Evolutionary conservation across 2,797 vertebrate species (phyloP), one percentile per base, ranked within the genome.

Genomic region (Mormyrops boulengeri): DNA sequence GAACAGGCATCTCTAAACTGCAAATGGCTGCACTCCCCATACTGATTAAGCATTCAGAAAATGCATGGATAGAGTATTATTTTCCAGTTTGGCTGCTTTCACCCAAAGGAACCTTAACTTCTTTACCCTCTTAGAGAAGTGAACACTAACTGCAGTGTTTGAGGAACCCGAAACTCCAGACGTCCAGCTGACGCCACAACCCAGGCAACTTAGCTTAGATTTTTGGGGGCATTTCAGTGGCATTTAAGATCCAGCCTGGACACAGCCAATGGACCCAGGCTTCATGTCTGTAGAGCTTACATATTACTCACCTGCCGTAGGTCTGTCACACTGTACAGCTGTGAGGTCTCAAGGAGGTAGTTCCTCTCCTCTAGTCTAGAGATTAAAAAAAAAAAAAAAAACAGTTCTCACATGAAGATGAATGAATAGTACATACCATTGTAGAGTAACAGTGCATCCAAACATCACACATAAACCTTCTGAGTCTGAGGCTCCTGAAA

Each of bases 271-370:
- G 41, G 44, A 26, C 47, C 38, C 80, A 84, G 44, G 17, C n/a
- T 44, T 26, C 19, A 85, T 52, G 47, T 30, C 47, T 44, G 73
- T 44, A 19, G 17, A 73, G 66, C 66, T 38, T 9, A 44, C 34
- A 80, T 19, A 6, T 14, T 9, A 26, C n/a, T 30, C 94, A 98
- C 97, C 97, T 97, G 96, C 91, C 94, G 96, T 0, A 99, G 95
- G 89, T 99, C 98, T 52, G 94, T 38, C 0, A 99, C 96, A 0
- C 98, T 98, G 96, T 98, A 99, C 77, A 97, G 96, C 87, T 98
- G 95, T 88, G 96, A 96, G 2, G 96, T 97, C 92, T 98, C 98
- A 94, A 99, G 90, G 88, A 98, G 95, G 92, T 99, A 99, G 2
- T 96, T 95, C 80, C 98, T 94, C 90, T 97, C 95, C 62, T 95